These are phyloP conservation scores for Artibeus lituratus DNA, from an alignment of 2,797 vertebrate species.

Conservation along the genomic window DNA sequence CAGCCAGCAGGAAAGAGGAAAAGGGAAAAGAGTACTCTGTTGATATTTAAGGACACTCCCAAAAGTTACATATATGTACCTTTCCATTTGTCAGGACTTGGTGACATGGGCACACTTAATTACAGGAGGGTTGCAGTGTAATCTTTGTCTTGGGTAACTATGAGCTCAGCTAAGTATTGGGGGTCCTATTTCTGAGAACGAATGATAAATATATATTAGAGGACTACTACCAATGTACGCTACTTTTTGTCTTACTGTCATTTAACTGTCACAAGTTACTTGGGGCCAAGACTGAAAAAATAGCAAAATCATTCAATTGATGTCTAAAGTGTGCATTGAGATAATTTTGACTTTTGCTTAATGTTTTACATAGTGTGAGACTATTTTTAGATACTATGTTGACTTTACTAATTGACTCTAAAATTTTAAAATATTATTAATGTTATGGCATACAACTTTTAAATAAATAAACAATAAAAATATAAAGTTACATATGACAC, in stretches of 20 bases:
- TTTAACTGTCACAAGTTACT: background rate
- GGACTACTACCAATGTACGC: background rate
- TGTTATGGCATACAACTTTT: background rate
- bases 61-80: background rate
- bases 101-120: background rate
- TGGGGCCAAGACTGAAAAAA: background rate
- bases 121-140: background rate
- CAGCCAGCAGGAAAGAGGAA: background rate
- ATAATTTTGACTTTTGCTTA: background rate
- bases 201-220: background rate
- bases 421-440: background rate
- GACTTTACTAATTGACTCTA: background rate
- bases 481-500: background rate
- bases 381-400: background rate
- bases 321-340: background rate
- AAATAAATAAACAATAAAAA: conserved; percentile 17
- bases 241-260: background rate
- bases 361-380: background rate
- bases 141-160: background rate
- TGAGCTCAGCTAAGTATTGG: background rate
- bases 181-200: background rate
- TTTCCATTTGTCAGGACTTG: background rate
- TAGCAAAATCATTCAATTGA: background rate
- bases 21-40: background rate
- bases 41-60: background rate